phyloP scores from a whole-genome alignment of 2,797 vertebrate genomes.

The Perodicticus potto region DNA sequence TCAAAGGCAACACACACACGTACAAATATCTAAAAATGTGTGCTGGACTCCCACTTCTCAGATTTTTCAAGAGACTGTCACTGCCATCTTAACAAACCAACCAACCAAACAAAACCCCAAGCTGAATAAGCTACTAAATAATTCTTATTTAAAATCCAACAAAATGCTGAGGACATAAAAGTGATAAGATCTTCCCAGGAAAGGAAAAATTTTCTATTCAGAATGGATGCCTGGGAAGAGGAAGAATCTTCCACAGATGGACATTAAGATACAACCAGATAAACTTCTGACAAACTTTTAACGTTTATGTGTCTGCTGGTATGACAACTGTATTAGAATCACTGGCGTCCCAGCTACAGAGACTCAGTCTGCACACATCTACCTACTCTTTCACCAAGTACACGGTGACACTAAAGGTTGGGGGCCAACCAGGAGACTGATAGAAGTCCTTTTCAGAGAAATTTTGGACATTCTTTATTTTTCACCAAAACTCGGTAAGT shows the following conservation, averaged over 20 bases:
- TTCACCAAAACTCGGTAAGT: not conserved
- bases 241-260: not conserved
- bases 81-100: not conserved
- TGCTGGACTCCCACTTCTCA: not conserved
- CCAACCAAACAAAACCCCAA: not conserved
- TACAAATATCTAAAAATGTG: not conserved
- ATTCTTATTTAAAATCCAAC: not conserved
- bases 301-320: no score
- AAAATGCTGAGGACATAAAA: not conserved
- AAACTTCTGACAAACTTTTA: not conserved
- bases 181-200: not conserved
- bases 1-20: not conserved
- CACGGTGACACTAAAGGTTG: not conserved
- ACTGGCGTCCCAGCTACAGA: not conserved
- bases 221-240: not conserved
- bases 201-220: not conserved
- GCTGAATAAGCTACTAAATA: not conserved
- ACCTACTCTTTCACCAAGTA: not conserved
- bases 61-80: not conserved
- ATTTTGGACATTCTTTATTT: not conserved
- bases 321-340: not conserved
- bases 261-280: not conserved
- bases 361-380: not conserved
- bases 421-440: not conserved
- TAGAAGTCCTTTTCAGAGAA: not conserved